Conservation (phyloP, 2,113 vertebrate genomes). For the Capreolus pygargus region DNA sequence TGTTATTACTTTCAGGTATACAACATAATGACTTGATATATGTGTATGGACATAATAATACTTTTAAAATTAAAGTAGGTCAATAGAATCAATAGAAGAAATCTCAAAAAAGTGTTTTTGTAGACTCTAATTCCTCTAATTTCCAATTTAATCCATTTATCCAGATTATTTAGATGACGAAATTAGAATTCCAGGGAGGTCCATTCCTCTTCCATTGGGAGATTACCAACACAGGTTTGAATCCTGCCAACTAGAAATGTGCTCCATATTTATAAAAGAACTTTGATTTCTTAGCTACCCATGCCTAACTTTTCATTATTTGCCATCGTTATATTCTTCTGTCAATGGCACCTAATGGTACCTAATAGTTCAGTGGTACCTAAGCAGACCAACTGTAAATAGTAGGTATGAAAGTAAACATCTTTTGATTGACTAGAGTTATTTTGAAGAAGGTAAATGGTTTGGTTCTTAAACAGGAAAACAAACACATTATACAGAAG, state of each 20-base stretch:
- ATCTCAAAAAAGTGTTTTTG: not conserved
- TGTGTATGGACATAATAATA: not conserved
- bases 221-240: not conserved
- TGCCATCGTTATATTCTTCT: not conserved
- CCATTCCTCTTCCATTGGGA: not conserved
- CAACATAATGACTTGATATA: not conserved
- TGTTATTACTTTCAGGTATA: not conserved
- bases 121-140: not conserved
- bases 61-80: not conserved
- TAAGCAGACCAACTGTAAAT: not conserved
- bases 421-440: not conserved
- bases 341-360: not conserved
- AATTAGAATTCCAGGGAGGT: not conserved
- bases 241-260: not conserved
- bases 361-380: not conserved
- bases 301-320: not conserved
- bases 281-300: not conserved
- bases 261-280: not conserved
- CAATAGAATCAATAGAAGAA: not conserved
- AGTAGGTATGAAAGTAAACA: not conserved
- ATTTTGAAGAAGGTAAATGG: not conserved
- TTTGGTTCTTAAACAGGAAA: conserved; percentile 1
- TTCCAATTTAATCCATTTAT: not conserved
- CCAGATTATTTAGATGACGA: not conserved
- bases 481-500: not conserved